Conservation (phyloP, 2,888 invertebrate genomes). For the Euzetes globulus region DNA sequence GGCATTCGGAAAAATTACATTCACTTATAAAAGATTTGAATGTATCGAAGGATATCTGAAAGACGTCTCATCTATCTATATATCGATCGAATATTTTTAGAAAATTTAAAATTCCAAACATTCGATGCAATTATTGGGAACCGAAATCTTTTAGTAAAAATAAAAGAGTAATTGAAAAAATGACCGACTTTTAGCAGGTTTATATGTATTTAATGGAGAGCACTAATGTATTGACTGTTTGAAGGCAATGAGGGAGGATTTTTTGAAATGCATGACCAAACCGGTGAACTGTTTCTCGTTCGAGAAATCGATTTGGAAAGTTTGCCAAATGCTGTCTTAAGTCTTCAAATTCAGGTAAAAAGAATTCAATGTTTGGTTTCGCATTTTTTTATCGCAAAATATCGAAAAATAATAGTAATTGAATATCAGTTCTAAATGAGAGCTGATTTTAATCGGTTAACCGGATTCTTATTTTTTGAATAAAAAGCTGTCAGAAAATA, state of each 20-base stretch:
- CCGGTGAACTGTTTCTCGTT: constrained; percentile 67
- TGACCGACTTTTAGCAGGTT: constrained; percentile 16
- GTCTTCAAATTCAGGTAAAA: constrained; percentile 53
- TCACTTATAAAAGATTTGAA: not conserved
- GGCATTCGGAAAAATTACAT: not conserved
- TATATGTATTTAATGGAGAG: not conserved
- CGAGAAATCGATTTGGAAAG: constrained; percentile 72
- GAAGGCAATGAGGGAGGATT: constrained; percentile 63
- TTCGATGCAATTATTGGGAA: not conserved
- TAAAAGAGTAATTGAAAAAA: constrained; percentile 2
- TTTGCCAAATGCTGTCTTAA: constrained; percentile 44
- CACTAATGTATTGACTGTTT: not conserved
- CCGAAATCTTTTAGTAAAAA: not conserved
- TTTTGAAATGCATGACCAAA: constrained; percentile 65
- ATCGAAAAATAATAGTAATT: not conserved
- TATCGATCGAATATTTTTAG: not conserved
- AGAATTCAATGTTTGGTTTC: not conserved
- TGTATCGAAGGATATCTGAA: not conserved
- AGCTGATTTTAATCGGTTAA: constrained; percentile 22
- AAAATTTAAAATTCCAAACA: not conserved
- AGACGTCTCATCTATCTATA: not conserved
- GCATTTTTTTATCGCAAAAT: not conserved
- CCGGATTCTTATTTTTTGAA: constrained; percentile 19
- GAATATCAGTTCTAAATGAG: not conserved
- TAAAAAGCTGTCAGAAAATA: not conserved